A percentile compares a stretch with the other conserved stretches of the same genome.
Evolutionary conservation across 2,888 invertebrate genomes (phyloP).

Genomic region (Eristalinus sepulchralis): DNA sequence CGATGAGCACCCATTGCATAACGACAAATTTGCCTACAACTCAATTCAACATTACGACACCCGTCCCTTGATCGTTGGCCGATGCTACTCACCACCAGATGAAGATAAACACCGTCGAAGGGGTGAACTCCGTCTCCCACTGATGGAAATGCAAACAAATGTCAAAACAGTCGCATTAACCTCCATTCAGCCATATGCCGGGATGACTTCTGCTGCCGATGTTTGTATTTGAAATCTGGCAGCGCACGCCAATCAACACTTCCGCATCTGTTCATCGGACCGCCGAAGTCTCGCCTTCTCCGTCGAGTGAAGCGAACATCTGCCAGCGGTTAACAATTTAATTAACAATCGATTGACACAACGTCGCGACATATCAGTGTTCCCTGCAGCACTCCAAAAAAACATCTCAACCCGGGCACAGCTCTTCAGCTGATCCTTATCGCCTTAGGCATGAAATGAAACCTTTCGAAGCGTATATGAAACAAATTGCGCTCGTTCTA

Average conservation of each 20-base stretch:
- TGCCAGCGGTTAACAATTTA: conserved; percentile 60
- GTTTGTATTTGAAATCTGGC: not conserved
- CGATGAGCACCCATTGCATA: not conserved
- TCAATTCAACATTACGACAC: not conserved
- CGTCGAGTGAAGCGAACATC: conserved; percentile 39
- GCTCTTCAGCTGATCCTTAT: not conserved
- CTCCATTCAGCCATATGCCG: not conserved
- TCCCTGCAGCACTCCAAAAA: not conserved
- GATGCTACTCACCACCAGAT: not conserved
- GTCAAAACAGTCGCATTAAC: not conserved
- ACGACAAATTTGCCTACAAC: not conserved
- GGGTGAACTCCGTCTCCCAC: not conserved
- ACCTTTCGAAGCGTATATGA: conserved; percentile 22
- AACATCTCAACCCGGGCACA: not conserved
- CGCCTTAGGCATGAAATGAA: not conserved
- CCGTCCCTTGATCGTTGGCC: not conserved
- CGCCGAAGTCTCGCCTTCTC: not conserved
- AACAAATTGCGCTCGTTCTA: conserved; percentile 46
- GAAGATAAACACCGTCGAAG: not conserved
- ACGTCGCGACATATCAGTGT: conserved; percentile 23
- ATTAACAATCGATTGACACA: conserved; percentile 67
- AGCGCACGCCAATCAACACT: conserved; percentile 17
- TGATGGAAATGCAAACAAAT: not conserved
- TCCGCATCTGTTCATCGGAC: conserved; percentile 29
- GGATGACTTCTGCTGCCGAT: not conserved